Evolutionary conservation across 2,797 vertebrate species (phyloP).

Genomic region (Dromococcyx pavoninus): DNA sequence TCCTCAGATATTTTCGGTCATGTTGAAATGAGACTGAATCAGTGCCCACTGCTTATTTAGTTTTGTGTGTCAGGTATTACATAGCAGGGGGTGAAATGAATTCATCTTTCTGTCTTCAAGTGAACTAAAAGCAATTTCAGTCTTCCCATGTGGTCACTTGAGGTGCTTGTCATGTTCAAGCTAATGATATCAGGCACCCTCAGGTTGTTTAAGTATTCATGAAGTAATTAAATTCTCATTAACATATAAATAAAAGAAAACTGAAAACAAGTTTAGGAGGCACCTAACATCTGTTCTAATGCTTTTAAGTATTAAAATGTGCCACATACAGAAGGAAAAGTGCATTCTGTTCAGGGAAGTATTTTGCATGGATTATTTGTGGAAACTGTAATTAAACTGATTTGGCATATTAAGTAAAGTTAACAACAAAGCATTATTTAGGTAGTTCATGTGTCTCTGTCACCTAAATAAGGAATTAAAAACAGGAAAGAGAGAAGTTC

Average conservation of each 20-base stretch:
- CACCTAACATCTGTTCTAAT: conserved; percentile 85
- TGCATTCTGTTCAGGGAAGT: conserved; percentile 75
- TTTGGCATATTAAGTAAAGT: conserved; percentile 75
- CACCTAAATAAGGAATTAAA: conserved; percentile 60
- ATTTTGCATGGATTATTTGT: conserved; percentile 80
- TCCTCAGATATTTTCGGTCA: conserved; percentile 44
- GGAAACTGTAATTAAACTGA: conserved; percentile 80
- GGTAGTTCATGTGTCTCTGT: conserved; percentile 43
- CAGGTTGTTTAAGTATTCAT: conserved; percentile 88
- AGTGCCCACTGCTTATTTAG: conserved; percentile 57
- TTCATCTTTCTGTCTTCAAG: conserved; percentile 80
- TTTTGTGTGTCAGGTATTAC: conserved; percentile 72
- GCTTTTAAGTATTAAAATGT: conserved; percentile 83
- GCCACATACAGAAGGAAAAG: conserved; percentile 74
- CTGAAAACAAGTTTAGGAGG: conserved; percentile 83
- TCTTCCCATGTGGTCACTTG: conserved; percentile 86
- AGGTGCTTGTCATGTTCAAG: conserved; percentile 84
- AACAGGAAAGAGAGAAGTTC: conserved; percentile 20
- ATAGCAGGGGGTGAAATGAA: conserved; percentile 79
- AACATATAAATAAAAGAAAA: conserved; percentile 89
- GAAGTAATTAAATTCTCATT: conserved; percentile 90
- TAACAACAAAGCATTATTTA: conserved; percentile 69
- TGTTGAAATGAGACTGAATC: conserved; percentile 57
- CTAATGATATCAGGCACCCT: conserved; percentile 87
- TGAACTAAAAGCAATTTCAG: conserved; percentile 83